Percentiles rank a stretch among this genome's conserved stretches.
phyloP scores from a whole-genome alignment of 2,888 invertebrate genomes.

The Idaea biselata region DNA sequence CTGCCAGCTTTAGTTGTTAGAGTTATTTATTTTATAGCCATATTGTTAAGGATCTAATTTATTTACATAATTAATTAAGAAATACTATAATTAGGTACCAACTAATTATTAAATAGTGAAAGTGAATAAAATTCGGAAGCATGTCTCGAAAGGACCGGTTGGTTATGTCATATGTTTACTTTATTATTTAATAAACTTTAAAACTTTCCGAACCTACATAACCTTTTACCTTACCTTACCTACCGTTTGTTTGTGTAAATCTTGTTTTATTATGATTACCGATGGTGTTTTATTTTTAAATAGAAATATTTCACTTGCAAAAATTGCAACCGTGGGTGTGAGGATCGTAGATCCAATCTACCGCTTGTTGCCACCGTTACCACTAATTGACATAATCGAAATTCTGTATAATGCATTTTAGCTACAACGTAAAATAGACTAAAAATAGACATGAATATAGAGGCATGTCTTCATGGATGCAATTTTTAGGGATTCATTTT shows the following conservation, averaged over 20 bases:
- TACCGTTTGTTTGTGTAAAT: neutral
- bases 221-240: too few species aligned
- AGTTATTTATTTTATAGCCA: slow-evolving; percentile 51
- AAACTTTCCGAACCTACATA: neutral
- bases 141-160: slow-evolving; percentile 11
- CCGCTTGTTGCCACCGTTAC: too few species aligned
- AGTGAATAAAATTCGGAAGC: slow-evolving; percentile 13
- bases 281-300: too few species aligned
- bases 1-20: slow-evolving; percentile 5
- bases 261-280: neutral
- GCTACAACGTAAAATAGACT: too few species aligned
- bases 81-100: neutral
- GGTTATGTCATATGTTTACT: slow-evolving; percentile 8
- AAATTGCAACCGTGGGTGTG: too few species aligned
- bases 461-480: too few species aligned
- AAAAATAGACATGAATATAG: too few species aligned
- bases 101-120: slow-evolving; percentile 18
- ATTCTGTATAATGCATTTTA: too few species aligned
- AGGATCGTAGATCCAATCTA: too few species aligned
- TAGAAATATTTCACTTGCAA: too few species aligned
- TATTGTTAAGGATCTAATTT: slow-evolving; percentile 39
- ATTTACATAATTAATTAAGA: slow-evolving; percentile 10
- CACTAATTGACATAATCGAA: too few species aligned
- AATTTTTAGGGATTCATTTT: too few species aligned
- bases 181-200: neutral